These are phyloP conservation scores for Calliphora vomitoria DNA, from an alignment of 2,888 invertebrate genomes.

Conservation along the genomic window DNA sequence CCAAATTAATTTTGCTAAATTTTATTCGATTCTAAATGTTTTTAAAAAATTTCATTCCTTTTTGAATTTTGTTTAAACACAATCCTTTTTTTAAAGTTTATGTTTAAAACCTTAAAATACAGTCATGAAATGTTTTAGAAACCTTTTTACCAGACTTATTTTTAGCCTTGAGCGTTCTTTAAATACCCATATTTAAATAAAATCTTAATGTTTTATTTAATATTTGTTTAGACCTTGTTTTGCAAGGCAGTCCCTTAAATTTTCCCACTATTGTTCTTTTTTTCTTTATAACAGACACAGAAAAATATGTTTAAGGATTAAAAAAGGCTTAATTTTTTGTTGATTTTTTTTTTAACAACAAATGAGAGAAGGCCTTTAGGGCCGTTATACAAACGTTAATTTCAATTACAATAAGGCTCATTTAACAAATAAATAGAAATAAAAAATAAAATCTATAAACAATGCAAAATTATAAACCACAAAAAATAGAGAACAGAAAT, in stretches of 20 bases:
- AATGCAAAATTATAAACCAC: conserved; percentile 48
- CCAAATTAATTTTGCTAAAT: no score
- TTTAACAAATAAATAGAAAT: conserved; percentile 65
- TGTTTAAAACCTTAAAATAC: no score
- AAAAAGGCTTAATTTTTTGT: conserved; percentile 60
- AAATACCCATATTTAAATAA: conserved; percentile 38
- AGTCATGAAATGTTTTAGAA: background rate
- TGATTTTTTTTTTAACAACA: no score
- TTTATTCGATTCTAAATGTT: no score
- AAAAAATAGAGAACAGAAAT: conserved; percentile 28
- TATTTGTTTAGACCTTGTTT: conserved; percentile 1
- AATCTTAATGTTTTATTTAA: conserved; percentile 13
- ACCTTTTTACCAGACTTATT: background rate
- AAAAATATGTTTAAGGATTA: conserved; percentile 58
- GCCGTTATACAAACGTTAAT: conserved; percentile 31
- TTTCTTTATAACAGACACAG: background rate
- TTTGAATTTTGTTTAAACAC: no score
- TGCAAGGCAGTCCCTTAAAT: conserved; percentile 1
- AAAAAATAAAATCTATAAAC: conserved; percentile 49
- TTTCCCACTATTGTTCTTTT: conserved; percentile 37
- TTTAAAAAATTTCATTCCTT: no score
- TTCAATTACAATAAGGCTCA: conserved; percentile 65
- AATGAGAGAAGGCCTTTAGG: conserved; percentile 31
- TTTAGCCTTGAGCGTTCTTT: conserved; percentile 3
- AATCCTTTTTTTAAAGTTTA: no score